Evolutionary conservation across 2,797 vertebrate genomes (phyloP).

Genomic region (Dendrocincla fuliginosa): DNA sequence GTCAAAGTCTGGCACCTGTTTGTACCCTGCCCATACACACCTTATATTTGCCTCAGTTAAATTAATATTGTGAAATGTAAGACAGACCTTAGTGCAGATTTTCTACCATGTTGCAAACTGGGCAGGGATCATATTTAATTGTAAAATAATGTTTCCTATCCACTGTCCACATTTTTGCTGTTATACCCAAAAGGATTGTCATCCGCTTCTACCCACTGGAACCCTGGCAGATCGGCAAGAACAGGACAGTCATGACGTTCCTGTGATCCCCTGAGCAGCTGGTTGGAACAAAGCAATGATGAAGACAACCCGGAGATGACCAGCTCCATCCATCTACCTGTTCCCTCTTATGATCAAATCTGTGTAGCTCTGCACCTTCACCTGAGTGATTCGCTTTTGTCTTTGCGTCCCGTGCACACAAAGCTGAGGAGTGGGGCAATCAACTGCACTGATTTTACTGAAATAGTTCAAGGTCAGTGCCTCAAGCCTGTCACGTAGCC

Average conservation of each 20-base stretch:
- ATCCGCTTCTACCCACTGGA: slow-evolving; percentile 87
- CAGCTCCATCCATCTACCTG: not conserved
- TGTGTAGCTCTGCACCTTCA: not conserved
- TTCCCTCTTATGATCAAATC: not conserved
- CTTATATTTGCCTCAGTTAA: not conserved
- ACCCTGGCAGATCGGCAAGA: slow-evolving; percentile 92
- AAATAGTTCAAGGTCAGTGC: not conserved
- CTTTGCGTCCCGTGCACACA: not conserved
- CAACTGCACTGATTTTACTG: not conserved
- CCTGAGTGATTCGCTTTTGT: not conserved
- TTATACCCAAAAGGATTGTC: slow-evolving; percentile 78
- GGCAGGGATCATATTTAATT: not conserved
- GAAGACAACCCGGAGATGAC: not conserved
- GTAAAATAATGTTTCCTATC: not conserved
- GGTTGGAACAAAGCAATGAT: not conserved
- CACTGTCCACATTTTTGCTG: not conserved
- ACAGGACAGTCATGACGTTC: slow-evolving; percentile 92
- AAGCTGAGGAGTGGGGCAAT: not conserved
- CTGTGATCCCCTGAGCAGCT: slow-evolving; percentile 67
- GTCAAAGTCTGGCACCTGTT: not conserved
- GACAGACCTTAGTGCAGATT: not conserved
- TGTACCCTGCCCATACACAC: not conserved
- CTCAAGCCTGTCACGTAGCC: not conserved
- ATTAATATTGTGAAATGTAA: not conserved
- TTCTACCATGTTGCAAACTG: not conserved